These are phyloP conservation scores for Noctilio leporinus DNA, from an alignment of 2,113 vertebrate species.

Conservation along the genomic window DNA sequence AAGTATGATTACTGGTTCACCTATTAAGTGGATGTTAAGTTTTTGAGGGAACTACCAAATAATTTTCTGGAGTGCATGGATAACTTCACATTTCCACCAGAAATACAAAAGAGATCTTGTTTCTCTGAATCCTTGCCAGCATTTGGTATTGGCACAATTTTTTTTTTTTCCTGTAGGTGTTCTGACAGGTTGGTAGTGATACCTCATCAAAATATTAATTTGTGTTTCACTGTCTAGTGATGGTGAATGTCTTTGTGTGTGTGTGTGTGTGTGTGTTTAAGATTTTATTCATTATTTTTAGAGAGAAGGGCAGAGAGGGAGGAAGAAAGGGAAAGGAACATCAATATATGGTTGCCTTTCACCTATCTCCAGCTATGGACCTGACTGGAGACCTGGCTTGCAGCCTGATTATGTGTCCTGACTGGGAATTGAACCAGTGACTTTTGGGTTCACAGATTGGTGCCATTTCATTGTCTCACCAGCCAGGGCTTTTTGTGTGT, in stretches of 20 bases:
- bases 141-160: neutral
- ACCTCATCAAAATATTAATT: neutral
- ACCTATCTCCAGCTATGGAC: no score
- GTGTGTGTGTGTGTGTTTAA: neutral
- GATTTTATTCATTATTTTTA: no score
- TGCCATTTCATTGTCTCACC: no score
- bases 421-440: no score
- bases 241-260: neutral
- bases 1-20: neutral
- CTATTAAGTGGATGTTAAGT: neutral
- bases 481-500: neutral
- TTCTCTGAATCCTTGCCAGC: neutral
- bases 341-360: no score
- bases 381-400: no score
- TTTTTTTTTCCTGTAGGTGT: neutral
- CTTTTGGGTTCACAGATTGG: no score
- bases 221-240: neutral
- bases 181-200: neutral
- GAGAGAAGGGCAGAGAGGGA: no score
- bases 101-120: neutral
- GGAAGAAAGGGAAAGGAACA: no score
- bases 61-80: neutral
- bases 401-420: no score
- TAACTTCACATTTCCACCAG: neutral
- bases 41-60: neutral